Percentiles rank a stretch among this genome's conserved stretches.
Conservation (phyloP, 2,797 vertebrate genomes). For the Microctenopoma stevenorrisi region DNA sequence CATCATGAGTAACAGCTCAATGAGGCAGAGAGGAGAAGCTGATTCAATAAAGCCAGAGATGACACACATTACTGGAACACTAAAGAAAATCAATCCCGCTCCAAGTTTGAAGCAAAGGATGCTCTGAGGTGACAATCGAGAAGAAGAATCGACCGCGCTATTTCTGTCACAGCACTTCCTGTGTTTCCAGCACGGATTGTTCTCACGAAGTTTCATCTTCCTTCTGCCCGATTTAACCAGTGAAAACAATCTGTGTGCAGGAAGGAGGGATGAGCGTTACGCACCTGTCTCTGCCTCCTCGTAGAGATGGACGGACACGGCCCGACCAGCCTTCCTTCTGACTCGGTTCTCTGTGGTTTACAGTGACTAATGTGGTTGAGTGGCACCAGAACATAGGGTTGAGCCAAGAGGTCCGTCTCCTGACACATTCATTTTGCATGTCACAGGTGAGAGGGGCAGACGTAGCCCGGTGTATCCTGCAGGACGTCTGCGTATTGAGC, state of each 20-base stretch:
- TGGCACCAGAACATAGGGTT: too few species aligned
- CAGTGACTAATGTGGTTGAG: too few species aligned
- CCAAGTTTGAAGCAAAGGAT: neutral
- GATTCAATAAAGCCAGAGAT: constrained; percentile 37
- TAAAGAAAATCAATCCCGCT: constrained; percentile 5
- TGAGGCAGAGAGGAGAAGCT: constrained; percentile 31
- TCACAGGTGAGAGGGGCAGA: constrained; percentile 16
- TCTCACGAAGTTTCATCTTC: neutral
- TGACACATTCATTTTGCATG: neutral
- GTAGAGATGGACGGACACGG: too few species aligned
- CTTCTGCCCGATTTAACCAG: neutral
- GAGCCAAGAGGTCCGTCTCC: too few species aligned
- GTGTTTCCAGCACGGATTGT: neutral
- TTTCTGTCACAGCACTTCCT: constrained; percentile 38
- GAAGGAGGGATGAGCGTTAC: neutral
- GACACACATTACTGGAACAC: constrained; percentile 9
- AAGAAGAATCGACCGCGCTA: neutral
- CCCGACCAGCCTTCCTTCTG: too few species aligned
- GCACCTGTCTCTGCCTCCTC: too few species aligned
- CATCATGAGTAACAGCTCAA: constrained; percentile 28
- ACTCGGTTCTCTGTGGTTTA: too few species aligned
- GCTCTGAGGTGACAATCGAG: constrained; percentile 5
- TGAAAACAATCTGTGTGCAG: neutral
- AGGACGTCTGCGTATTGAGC: constrained; percentile 36
- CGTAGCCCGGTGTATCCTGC: constrained; percentile 24